These are phyloP conservation scores for Sebastes dallii DNA, from an alignment of 2,797 vertebrate genomes.

Conservation along the genomic window DNA sequence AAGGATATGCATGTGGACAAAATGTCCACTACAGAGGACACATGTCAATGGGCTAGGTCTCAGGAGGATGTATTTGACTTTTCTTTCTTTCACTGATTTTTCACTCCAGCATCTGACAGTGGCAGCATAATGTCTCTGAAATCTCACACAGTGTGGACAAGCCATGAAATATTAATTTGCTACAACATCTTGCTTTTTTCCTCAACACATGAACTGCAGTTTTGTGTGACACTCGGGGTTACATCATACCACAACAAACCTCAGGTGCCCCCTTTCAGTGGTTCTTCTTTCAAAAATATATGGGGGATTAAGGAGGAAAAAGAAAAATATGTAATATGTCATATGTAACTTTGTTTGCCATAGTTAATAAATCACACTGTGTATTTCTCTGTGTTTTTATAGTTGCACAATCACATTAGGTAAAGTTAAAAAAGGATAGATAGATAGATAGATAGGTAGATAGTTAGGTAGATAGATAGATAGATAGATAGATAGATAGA, in stretches of 20 bases:
- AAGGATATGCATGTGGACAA: too few species aligned
- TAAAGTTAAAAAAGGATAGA: neutral
- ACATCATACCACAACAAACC: constrained; percentile 25
- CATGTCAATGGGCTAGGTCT: too few species aligned
- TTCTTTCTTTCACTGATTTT: neutral
- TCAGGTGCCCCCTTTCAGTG: neutral
- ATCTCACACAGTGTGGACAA: constrained; percentile 17
- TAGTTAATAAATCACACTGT: neutral
- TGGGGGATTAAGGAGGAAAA: neutral
- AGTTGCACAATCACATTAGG: neutral
- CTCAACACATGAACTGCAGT: constrained; percentile 22
- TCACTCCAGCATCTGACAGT: neutral
- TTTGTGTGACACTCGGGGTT: constrained; percentile 12
- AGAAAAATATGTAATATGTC: neutral
- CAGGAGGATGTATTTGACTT: neutral
- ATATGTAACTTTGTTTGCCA: neutral
- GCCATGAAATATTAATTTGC: constrained; percentile 50
- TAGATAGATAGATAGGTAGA: too few species aligned
- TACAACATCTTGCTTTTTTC: constrained; percentile 5
- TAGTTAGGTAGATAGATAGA: neutral
- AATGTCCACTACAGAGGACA: too few species aligned
- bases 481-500: neutral
- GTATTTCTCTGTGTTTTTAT: neutral
- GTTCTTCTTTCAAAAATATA: neutral
- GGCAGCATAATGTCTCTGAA: neutral